Percentiles rank a stretch among this genome's conserved stretches.
Conservation (phyloP, 2,888 invertebrate genomes). For the Patella pellucida region DNA sequence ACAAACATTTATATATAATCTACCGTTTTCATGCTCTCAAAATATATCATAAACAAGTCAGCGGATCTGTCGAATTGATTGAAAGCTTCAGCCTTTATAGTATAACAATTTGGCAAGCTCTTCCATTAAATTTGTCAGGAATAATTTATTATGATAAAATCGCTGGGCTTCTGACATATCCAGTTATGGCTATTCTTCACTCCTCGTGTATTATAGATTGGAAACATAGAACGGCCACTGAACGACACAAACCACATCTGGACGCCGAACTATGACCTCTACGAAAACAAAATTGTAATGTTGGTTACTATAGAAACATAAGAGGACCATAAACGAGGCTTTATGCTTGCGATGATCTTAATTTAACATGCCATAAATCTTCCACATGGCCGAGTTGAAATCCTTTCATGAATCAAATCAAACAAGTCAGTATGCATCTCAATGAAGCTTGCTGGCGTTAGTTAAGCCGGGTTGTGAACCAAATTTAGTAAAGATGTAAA, state of each 20-base stretch:
- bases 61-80: background rate
- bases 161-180: background rate
- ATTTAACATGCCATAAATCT: slow-evolving; percentile 40
- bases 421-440: slow-evolving; percentile 20
- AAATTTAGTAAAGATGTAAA: background rate
- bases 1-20: too few species aligned
- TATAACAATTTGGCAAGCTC: slow-evolving; percentile 10
- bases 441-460: slow-evolving; percentile 15
- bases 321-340: slow-evolving; percentile 35
- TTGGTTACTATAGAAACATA: slow-evolving; percentile 35
- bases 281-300: slow-evolving; percentile 36
- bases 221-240: too few species aligned
- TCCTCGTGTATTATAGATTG: too few species aligned
- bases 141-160: slow-evolving; percentile 10
- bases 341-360: slow-evolving; percentile 37
- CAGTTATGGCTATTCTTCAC: background rate
- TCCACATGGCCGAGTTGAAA: slow-evolving; percentile 20
- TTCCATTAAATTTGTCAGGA: slow-evolving; percentile 6
- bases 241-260: slow-evolving; percentile 20
- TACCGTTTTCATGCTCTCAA: too few species aligned
- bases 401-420: slow-evolving; percentile 22
- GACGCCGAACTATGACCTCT: slow-evolving; percentile 24
- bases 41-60: too few species aligned
- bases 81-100: slow-evolving; percentile 1
- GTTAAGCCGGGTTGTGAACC: background rate